Percentiles rank a stretch among this genome's conserved stretches.
These are phyloP conservation scores for Cephus nigrinus DNA, from an alignment of 2,888 invertebrate genomes.

Conservation along the genomic window DNA sequence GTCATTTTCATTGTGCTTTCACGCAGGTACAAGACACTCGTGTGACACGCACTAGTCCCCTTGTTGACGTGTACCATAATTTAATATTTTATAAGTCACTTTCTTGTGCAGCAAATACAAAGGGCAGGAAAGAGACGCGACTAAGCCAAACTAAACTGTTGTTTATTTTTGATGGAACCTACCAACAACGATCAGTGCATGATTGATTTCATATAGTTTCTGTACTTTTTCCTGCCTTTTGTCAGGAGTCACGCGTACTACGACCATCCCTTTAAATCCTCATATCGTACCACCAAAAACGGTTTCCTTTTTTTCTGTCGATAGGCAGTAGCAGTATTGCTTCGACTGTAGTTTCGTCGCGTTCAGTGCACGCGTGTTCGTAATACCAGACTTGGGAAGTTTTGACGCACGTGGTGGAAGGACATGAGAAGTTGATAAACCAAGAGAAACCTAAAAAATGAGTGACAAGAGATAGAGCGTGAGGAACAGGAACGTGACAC, in stretches of 20 bases:
- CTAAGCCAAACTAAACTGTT: not conserved
- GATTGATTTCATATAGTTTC: not conserved
- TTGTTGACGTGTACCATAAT: not conserved
- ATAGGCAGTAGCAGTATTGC: conserved; percentile 4
- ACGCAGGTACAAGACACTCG: not conserved
- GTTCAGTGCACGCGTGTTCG: not conserved
- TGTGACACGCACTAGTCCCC: not conserved
- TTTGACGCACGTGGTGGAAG: not conserved
- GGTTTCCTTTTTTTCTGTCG: not conserved
- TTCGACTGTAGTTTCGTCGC: not conserved
- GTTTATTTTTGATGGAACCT: not conserved
- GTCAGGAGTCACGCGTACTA: not conserved
- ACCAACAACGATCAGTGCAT: not conserved
- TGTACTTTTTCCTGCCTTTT: not conserved
- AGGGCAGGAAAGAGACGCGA: not conserved
- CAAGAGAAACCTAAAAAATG: not conserved
- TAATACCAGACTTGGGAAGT: not conserved
- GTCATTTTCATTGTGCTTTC: not conserved
- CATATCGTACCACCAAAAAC: not conserved
- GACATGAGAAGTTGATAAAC: not conserved
- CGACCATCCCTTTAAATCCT: not conserved
- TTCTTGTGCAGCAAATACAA: not conserved
- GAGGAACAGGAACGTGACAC: not conserved
- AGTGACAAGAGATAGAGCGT: not conserved
- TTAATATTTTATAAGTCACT: not conserved